phyloP scores from a whole-genome alignment of 2,113 vertebrate species.

The Amblyornis subalaris region DNA sequence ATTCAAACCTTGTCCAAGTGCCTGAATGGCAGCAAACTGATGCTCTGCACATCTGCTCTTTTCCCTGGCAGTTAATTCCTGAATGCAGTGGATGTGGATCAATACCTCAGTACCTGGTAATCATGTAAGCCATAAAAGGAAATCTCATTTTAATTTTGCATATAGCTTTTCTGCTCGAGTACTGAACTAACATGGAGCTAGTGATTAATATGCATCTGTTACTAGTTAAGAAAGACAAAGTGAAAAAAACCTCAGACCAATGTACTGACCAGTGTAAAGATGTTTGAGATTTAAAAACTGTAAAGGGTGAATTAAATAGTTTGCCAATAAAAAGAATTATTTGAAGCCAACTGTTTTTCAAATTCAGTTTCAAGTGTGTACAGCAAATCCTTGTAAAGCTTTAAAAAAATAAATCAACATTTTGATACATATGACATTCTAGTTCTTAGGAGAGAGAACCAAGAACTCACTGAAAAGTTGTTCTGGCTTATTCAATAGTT shows the following conservation, averaged over 20 bases:
- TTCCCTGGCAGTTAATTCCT: neutral
- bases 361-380: neutral
- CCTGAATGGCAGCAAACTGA: neutral
- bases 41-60: neutral
- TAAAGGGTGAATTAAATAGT: neutral
- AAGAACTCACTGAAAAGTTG: neutral
- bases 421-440: neutral
- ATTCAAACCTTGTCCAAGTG: neutral
- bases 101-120: neutral
- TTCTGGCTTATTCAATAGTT: neutral
- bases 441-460: neutral
- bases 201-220: neutral
- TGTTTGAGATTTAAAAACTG: neutral
- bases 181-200: neutral
- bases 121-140: neutral
- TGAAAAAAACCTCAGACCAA: neutral
- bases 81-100: neutral
- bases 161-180: neutral
- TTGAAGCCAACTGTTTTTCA: neutral
- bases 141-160: neutral
- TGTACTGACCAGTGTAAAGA: neutral
- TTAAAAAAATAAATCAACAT: neutral
- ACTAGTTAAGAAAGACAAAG: neutral
- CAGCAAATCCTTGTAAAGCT: slow-evolving; percentile 3
- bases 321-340: neutral